Evolutionary conservation across 2,797 vertebrate genomes (phyloP), one percentile per base, ranked within the genome.

Genomic region (Manis pentadactyla): DNA sequence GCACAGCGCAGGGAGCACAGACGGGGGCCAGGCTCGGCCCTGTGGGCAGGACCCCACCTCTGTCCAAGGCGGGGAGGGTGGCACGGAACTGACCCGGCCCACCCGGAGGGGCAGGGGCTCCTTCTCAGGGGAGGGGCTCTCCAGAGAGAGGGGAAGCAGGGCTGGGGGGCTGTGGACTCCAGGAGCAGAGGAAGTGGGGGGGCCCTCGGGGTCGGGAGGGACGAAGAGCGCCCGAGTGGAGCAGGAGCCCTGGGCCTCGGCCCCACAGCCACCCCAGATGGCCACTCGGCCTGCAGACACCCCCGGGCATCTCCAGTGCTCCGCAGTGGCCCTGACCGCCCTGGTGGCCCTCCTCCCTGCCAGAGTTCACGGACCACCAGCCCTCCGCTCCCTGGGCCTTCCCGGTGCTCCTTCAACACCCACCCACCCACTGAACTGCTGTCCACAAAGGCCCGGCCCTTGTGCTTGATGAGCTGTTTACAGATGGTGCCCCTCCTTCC

Each of bases 391-490:
- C 23, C 29, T 13, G 14, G 42, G 37, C 2, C 1, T 31, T n/a
- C 37, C 90, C 15, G 21, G 27, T 12, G 34, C 55, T 5, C 68
- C 55, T 8, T 39, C 42, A 18, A 15, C n/a, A 1, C 25, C 31
- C 8, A 14, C 18, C 51, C 14, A 3, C 3, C 51, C 11, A 0
- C 17, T 37, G 9, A 39, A 17, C 34, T 5, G 59, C 25, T 0
- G 1, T 12, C 53, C n/a, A 5, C 2, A 5, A 23, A 51, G 63
- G 71, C 71, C 63, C 3, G 1, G 15, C 53, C 59, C 61, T 59
- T 46, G 46, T 46, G 46, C 46, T 46, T 10, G 46, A 46, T 46
- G 46, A 46, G 46, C 46, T 46, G 46, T 46, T 46, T 46, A 46
- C 46, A 46, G 46, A 46, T 46, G 46, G 46, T 46, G 10, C 46